Conservation (phyloP, 1,140 invertebrate species). For the Augochlora pura region DNA sequence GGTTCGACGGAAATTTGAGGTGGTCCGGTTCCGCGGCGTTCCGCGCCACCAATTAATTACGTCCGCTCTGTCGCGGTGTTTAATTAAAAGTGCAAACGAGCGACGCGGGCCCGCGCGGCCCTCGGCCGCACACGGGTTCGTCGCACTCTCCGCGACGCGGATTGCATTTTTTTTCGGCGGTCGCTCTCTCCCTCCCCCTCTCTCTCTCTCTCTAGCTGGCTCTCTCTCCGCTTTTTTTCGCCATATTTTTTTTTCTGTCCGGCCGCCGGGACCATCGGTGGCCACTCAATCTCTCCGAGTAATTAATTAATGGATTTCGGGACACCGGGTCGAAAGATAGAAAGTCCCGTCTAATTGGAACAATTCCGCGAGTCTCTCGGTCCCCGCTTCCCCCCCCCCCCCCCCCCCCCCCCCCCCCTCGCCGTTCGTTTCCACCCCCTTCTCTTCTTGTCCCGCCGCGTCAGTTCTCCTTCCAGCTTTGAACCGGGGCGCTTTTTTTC, state of each 20-base stretch:
- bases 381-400: conserved; percentile 2
- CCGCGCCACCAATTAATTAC: conserved; percentile 58
- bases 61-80: conserved; percentile 58
- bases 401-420: no score
- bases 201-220: background rate
- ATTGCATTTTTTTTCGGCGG: conserved; percentile 31
- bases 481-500: no score
- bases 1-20: conserved; percentile 29
- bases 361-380: conserved; percentile 26
- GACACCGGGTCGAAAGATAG: conserved; percentile 14
- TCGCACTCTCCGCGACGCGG: conserved; percentile 41
- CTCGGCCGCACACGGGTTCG: conserved; percentile 36
- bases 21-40: background rate
- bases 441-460: background rate
- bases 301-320: conserved; percentile 66
- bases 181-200: background rate
- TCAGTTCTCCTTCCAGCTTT: no score
- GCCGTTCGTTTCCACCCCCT: no score
- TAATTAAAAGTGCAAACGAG: conserved; percentile 65
- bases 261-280: background rate
- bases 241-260: background rate
- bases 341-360: conserved; percentile 48
- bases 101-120: conserved; percentile 12
- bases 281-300: conserved; percentile 25
- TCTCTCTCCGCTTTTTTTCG: no score